Evolutionary conservation across 1,140 invertebrate genomes (phyloP).

Genomic region (Lasaia peninsularis): DNA sequence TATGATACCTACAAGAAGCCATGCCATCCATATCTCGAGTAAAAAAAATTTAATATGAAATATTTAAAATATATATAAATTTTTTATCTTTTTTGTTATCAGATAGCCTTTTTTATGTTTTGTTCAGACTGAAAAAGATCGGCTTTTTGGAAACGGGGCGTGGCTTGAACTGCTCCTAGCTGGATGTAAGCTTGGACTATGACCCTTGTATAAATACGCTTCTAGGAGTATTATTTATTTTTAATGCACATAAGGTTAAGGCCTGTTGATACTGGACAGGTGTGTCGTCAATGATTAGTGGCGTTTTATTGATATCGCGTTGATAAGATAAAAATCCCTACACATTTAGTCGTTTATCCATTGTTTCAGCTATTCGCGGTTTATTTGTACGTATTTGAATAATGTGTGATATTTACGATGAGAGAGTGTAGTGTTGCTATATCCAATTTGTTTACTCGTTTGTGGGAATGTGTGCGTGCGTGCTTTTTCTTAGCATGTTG

Average conservation of each 20-base stretch:
- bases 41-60: too few species aligned
- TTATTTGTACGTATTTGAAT: constrained; percentile 17
- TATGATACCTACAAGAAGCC: too few species aligned
- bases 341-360: constrained; percentile 35
- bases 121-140: too few species aligned
- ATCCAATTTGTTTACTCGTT: constrained; percentile 31
- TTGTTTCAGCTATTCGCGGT: constrained; percentile 37
- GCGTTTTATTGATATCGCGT: constrained; percentile 61
- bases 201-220: too few species aligned
- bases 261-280: constrained; percentile 28
- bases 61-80: too few species aligned
- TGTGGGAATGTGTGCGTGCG: constrained; percentile 38
- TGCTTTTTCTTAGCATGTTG: constrained; percentile 31
- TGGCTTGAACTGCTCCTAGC: too few species aligned
- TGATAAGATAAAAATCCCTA: constrained; percentile 59
- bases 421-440: constrained; percentile 30
- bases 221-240: too few species aligned
- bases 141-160: too few species aligned
- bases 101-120: too few species aligned
- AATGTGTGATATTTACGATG: constrained; percentile 25
- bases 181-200: too few species aligned
- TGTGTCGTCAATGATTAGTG: constrained; percentile 17
- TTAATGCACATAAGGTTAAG: constrained; percentile 43
- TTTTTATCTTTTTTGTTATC: too few species aligned
- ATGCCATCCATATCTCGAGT: too few species aligned